Conservation (phyloP, 92 coral and sea anemone genomes). For the Muricea muricata region DNA sequence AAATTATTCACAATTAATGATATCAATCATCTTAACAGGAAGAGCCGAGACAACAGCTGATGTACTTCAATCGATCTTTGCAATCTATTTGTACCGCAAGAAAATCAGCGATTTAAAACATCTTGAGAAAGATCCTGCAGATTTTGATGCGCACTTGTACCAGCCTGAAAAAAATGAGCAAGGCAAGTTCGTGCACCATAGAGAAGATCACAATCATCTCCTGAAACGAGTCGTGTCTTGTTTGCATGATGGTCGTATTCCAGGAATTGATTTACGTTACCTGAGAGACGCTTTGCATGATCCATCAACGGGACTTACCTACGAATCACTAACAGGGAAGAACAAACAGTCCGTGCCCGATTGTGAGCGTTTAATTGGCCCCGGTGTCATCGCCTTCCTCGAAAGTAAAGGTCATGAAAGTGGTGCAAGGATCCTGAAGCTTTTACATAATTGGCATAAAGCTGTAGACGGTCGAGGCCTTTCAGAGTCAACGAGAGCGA, state of each 20-base stretch:
- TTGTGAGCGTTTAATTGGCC: too few species aligned
- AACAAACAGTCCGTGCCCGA: too few species aligned
- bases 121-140: slow-evolving; percentile 55
- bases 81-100: slow-evolving; percentile 62
- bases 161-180: slow-evolving; percentile 67
- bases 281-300: too few species aligned
- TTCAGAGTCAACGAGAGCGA: slow-evolving; percentile 44
- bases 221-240: too few species aligned
- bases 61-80: slow-evolving; percentile 54
- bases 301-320: slow-evolving; percentile 65
- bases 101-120: slow-evolving; percentile 43
- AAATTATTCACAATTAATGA: too few species aligned
- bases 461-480: too few species aligned
- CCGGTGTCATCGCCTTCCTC: slow-evolving; percentile 61
- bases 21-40: neutral
- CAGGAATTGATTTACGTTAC: too few species aligned
- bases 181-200: slow-evolving; percentile 34
- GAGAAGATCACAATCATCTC: too few species aligned
- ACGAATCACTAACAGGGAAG: slow-evolving; percentile 74
- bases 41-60: slow-evolving; percentile 56
- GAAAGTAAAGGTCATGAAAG: slow-evolving; percentile 42
- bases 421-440: slow-evolving; percentile 46
- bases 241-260: too few species aligned
- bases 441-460: slow-evolving; percentile 75
- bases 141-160: slow-evolving; percentile 54